phyloP scores from a whole-genome alignment of 2,888 invertebrate species.

The Conchocele bisecta region DNA sequence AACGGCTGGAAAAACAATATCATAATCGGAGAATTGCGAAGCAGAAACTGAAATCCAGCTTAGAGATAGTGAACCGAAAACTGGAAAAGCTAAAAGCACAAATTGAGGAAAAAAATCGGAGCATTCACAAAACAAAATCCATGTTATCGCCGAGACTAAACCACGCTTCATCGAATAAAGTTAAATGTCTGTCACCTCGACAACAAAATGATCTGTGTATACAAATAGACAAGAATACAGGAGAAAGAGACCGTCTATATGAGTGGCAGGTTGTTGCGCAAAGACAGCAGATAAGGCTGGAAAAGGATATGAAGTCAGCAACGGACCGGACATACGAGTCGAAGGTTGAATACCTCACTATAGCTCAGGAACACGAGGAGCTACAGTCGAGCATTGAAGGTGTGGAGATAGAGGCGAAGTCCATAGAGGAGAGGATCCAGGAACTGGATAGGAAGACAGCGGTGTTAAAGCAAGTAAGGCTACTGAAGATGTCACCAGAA shows the following conservation, averaged over 20 bases:
- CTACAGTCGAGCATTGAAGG: slow-evolving; percentile 58
- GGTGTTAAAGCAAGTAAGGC: slow-evolving; percentile 71
- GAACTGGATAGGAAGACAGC: slow-evolving; percentile 64
- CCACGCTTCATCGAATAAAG: no score
- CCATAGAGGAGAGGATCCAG: slow-evolving; percentile 63
- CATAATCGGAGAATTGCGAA: slow-evolving; percentile 61
- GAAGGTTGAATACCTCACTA: slow-evolving; percentile 70
- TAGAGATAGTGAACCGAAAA: slow-evolving; percentile 65
- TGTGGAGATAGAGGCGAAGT: slow-evolving; percentile 63
- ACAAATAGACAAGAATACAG: slow-evolving; percentile 50
- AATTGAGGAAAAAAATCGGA: slow-evolving; percentile 58
- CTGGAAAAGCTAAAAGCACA: slow-evolving; percentile 59
- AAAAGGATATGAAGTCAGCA: slow-evolving; percentile 62
- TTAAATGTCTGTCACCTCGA: slow-evolving; percentile 55
- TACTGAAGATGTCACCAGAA: slow-evolving; percentile 72
- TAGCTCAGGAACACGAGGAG: slow-evolving; percentile 64
- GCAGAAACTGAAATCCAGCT: slow-evolving; percentile 62
- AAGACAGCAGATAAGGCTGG: slow-evolving; percentile 57
- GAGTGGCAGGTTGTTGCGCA: slow-evolving; percentile 61
- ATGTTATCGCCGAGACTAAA: slow-evolving; percentile 55
- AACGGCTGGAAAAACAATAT: slow-evolving; percentile 57
- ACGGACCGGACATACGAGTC: slow-evolving; percentile 69
- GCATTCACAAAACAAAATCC: slow-evolving; percentile 63
- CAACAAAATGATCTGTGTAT: slow-evolving; percentile 58
- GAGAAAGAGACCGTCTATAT: slow-evolving; percentile 60